These are phyloP conservation scores for Gortyna flavago DNA, from an alignment of 2,888 invertebrate species.

Conservation along the genomic window DNA sequence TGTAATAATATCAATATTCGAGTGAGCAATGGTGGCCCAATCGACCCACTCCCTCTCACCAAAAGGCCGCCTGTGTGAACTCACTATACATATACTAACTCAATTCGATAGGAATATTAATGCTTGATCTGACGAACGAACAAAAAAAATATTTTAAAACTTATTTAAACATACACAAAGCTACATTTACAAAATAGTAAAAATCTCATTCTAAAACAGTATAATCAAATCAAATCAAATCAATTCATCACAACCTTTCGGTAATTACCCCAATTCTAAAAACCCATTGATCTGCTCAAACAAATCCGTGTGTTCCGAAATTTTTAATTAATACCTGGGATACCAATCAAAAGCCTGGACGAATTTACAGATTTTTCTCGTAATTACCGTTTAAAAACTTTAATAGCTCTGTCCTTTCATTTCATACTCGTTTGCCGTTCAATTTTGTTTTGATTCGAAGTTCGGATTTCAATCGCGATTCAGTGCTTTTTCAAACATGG, in stretches of 20 bases:
- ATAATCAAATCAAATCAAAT: neutral
- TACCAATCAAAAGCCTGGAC: constrained; percentile 22
- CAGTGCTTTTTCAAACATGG: constrained; percentile 29
- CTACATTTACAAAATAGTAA: no score
- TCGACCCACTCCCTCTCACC: no score
- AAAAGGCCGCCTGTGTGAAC: no score
- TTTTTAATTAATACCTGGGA: constrained; percentile 47
- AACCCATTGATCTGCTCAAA: constrained; percentile 24
- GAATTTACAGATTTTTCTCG: constrained; percentile 20
- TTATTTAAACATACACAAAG: neutral
- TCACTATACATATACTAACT: no score
- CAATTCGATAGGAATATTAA: neutral
- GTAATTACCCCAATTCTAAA: constrained; percentile 15
- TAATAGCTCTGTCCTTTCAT: constrained; percentile 31
- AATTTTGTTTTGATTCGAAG: constrained; percentile 46
- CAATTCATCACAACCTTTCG: neutral
- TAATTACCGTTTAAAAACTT: constrained; percentile 31
- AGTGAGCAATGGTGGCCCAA: no score
- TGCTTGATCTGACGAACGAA: neutral
- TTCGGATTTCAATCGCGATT: constrained; percentile 34
- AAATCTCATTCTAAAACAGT: neutral
- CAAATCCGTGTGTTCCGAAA: constrained; percentile 7
- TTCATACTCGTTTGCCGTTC: constrained; percentile 32
- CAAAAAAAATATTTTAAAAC: neutral
- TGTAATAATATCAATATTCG: neutral